phyloP scores from a whole-genome alignment of 2,888 invertebrate genomes.

The Keiferia lycopersicella region DNA sequence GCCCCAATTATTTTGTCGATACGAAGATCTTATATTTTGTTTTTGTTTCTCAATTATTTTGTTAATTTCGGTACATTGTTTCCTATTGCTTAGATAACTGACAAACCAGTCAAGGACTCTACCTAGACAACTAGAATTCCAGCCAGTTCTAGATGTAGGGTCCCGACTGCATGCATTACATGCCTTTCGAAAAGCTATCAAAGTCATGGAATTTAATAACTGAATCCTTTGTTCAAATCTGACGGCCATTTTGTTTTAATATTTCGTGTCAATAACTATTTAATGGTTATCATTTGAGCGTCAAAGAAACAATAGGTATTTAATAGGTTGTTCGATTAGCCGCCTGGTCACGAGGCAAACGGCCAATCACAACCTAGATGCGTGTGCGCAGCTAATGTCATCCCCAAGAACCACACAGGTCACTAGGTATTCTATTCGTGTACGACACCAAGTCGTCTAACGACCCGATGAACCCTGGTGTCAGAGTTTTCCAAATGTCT shows the following conservation, averaged over 20 bases:
- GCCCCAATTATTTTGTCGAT: too few species aligned
- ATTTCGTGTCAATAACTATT: not conserved
- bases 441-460: too few species aligned
- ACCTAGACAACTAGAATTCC: too few species aligned
- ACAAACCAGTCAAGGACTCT: too few species aligned
- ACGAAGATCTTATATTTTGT: too few species aligned
- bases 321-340: conserved; percentile 37
- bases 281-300: not conserved
- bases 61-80: too few species aligned
- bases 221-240: not conserved
- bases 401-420: conserved; percentile 25
- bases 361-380: conserved; percentile 46
- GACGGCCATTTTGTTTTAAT: conserved; percentile 4
- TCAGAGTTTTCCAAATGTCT: too few species aligned
- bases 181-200: not conserved
- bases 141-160: too few species aligned
- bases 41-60: too few species aligned
- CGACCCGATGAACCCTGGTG: too few species aligned
- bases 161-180: not conserved
- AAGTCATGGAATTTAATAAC: not conserved
- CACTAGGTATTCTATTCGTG: too few species aligned
- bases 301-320: conserved; percentile 26
- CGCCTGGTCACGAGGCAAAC: conserved; percentile 32
- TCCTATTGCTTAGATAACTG: too few species aligned
- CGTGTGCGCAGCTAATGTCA: conserved; percentile 38